Base-by-base conservation (phyloP, 2,888 invertebrate species). In the Philhelius pedissequus region DNA sequence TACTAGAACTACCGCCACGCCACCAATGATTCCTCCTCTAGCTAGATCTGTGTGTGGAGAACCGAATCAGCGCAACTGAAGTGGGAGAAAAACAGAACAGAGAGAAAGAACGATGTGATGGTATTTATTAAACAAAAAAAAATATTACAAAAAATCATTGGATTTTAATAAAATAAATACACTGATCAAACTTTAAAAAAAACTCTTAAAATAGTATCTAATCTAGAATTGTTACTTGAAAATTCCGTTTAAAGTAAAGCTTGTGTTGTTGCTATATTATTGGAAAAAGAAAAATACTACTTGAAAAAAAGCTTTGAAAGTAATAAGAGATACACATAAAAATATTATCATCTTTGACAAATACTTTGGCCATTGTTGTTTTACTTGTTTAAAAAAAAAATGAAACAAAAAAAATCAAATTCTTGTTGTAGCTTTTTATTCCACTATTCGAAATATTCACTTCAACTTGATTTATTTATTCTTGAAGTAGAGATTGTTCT, bases 81-180 rank as follows among this genome's bases (percentile, higher is more conserved):
- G 52, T 64, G 20, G 58, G 20, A 78, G 66, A 74, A 58, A 60
- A 22, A 43, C 40, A 79, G 22, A 32, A 69, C 50, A 78, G 68
- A 60, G 69, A 70, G 66, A 79, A 62, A 79, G 60, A 73, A 80
- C 73, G 76, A 84, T 76, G 79, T 70, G 88, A 88, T 88, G 88
- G 88, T 88, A 88, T 88, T 88, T 88, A 88, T 88, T 87, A 88
- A 86, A 81, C 68, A 84, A 45, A 81, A 84, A 45, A 81, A 81
- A 81, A 80, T 32, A 77, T 74, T 77, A 86, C 43, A 79, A 75
- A 40, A 74, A 78, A 74, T 60, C 60, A 76, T 86, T 77, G 86
- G 77, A 82, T 74, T 64, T 78, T 40, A 73, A 79, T 50, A 27
- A 60, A 70, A 74, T 58, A 86, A 76, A 81, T 81, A 86, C 75